These are phyloP conservation scores for Pelecanus crispus DNA, from an alignment of 2,113 vertebrate species.

Conservation along the genomic window DNA sequence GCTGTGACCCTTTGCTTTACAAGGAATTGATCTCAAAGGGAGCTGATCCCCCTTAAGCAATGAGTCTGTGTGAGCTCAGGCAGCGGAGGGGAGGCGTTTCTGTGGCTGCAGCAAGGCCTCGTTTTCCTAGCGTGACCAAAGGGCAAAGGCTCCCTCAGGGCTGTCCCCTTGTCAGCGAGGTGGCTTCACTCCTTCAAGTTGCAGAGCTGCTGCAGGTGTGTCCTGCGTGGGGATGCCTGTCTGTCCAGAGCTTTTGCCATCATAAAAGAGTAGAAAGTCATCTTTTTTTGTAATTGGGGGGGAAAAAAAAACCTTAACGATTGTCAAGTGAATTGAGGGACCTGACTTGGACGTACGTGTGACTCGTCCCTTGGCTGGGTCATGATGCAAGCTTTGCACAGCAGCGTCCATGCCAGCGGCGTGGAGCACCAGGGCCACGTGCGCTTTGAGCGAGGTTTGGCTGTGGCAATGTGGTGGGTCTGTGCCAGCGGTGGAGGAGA, in stretches of 20 bases:
- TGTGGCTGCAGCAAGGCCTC: background rate
- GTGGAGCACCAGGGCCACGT: background rate
- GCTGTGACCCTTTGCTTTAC: background rate
- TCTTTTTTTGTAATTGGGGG: background rate
- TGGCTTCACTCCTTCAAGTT: background rate
- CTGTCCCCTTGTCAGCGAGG: background rate
- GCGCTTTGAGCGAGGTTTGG: background rate
- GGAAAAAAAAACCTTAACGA: rapidly evolving
- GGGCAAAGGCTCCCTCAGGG: background rate
- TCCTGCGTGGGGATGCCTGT: background rate
- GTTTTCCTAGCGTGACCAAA: background rate
- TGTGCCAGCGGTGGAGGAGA: background rate
- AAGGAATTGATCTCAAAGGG: background rate
- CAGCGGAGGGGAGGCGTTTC: background rate
- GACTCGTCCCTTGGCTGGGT: background rate
- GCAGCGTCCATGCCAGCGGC: background rate
- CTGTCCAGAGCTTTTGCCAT: background rate
- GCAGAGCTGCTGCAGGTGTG: background rate
- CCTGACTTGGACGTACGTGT: rapidly evolving
- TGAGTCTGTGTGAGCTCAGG: background rate
- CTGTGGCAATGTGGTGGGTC: background rate
- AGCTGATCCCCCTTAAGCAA: background rate
- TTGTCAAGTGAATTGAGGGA: background rate
- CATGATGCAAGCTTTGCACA: background rate
- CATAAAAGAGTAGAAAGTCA: background rate